A percentile compares a stretch with the other conserved stretches of the same genome.
These are phyloP conservation scores for Octodonta nipae DNA, from an alignment of 2,888 invertebrate species.

Conservation along the genomic window DNA sequence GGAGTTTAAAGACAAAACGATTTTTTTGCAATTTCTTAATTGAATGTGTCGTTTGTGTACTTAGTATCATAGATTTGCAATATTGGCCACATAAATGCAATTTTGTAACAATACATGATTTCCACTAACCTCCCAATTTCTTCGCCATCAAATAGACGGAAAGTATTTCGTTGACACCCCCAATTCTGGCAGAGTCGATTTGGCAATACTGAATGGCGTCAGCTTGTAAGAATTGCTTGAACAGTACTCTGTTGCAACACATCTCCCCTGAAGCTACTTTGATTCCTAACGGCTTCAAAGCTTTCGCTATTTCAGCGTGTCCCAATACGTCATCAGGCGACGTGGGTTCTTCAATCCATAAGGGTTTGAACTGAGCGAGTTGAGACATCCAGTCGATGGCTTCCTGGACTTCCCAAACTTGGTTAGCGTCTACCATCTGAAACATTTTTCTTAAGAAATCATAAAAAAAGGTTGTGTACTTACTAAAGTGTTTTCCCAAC, in stretches of 20 bases:
- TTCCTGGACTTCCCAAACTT: constrained; percentile 74
- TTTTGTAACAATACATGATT: no score
- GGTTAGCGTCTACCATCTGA: constrained; percentile 79
- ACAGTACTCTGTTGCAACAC: constrained; percentile 82
- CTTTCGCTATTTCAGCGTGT: constrained; percentile 65
- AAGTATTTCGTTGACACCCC: constrained; percentile 77
- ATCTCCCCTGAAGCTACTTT: constrained; percentile 86
- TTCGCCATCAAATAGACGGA: constrained; percentile 80
- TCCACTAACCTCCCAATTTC: constrained; percentile 64
- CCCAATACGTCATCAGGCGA: constrained; percentile 84
- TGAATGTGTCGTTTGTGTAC: no score
- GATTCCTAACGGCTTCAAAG: constrained; percentile 58
- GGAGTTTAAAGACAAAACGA: no score
- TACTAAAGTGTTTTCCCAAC: constrained; percentile 60
- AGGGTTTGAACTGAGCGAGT: constrained; percentile 56
- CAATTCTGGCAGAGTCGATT: constrained; percentile 78
- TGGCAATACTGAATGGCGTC: constrained; percentile 77
- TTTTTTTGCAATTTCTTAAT: no score
- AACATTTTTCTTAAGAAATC: not conserved
- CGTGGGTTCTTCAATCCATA: constrained; percentile 91
- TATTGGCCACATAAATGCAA: no score
- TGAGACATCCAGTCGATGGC: constrained; percentile 77
- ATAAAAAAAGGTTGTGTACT: constrained; percentile 9
- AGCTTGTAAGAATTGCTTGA: constrained; percentile 77
- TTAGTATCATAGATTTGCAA: no score